These are phyloP conservation scores for Tapirus indicus DNA, from an alignment of 2,797 vertebrate species.

Conservation along the genomic window DNA sequence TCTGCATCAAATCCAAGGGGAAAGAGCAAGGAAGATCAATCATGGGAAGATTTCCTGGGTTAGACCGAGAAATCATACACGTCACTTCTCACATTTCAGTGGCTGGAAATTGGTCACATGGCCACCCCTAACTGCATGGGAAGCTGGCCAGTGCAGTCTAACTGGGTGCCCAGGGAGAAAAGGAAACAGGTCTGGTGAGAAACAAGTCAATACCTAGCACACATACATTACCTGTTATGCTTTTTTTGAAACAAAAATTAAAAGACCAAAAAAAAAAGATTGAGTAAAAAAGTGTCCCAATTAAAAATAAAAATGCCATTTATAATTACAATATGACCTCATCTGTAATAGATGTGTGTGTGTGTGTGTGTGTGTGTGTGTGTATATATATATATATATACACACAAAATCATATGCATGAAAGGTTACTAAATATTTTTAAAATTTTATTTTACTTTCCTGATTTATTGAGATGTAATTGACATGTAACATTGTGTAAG, in stretches of 20 bases:
- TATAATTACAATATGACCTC: too few relatives aligned
- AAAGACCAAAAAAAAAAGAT: background rate
- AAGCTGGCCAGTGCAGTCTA: background rate
- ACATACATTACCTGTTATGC: background rate
- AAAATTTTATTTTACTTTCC: background rate
- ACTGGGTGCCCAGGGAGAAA: background rate
- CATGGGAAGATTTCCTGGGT: background rate
- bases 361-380: too few relatives aligned
- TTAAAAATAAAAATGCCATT: background rate
- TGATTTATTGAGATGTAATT: background rate
- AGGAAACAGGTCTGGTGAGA: background rate
- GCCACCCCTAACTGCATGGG: background rate
- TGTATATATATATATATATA: background rate
- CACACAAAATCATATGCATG: background rate
- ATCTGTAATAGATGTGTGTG: background rate
- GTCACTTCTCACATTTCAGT: background rate
- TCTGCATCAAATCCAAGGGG: background rate
- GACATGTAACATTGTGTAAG: too few relatives aligned
- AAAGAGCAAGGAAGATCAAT: background rate
- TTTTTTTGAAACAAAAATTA: background rate
- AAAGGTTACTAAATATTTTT: background rate
- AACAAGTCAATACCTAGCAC: background rate
- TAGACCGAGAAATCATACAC: background rate
- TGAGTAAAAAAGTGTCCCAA: background rate
- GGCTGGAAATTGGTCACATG: background rate